A percentile compares a stretch with the other conserved stretches of the same genome.
Conservation (phyloP, 2,113 vertebrate genomes). For the Heptranchias perlo region DNA sequence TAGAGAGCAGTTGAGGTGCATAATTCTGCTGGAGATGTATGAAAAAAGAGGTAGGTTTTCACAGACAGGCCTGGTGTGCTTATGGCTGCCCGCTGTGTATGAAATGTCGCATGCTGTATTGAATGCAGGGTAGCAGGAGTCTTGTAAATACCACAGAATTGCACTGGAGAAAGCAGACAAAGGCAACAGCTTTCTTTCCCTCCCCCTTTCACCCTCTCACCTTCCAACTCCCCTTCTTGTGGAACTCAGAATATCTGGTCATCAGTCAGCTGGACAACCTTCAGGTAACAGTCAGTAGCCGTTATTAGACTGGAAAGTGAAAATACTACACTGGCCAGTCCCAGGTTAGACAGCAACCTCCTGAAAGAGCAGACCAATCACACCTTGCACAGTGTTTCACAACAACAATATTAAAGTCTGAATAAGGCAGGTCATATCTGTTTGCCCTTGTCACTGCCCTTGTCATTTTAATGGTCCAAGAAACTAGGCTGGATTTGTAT, state of each 20-base stretch:
- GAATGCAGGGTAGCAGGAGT: slow-evolving; percentile 73
- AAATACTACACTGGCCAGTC: not conserved
- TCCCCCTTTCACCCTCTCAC: slow-evolving; percentile 52
- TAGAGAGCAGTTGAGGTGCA: slow-evolving; percentile 63
- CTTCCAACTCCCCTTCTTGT: slow-evolving; percentile 45
- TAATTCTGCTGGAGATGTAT: slow-evolving; percentile 76
- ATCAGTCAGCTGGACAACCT: slow-evolving; percentile 43
- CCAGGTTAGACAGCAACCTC: not conserved
- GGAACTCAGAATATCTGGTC: slow-evolving; percentile 46
- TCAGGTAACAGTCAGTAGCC: slow-evolving; percentile 26
- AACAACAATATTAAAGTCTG: slow-evolving; percentile 66
- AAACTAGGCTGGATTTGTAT: slow-evolving; percentile 39
- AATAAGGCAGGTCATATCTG: slow-evolving; percentile 60
- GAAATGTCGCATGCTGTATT: slow-evolving; percentile 77
- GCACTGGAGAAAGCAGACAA: slow-evolving; percentile 63
- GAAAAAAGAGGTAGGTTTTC: slow-evolving; percentile 53
- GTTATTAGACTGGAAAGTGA: not conserved
- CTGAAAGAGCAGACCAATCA: not conserved
- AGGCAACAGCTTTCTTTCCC: slow-evolving; percentile 51
- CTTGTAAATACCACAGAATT: slow-evolving; percentile 77
- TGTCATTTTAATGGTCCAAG: slow-evolving; percentile 47
- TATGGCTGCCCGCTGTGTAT: slow-evolving; percentile 74
- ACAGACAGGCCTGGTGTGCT: slow-evolving; percentile 63
- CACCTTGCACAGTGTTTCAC: slow-evolving; percentile 60
- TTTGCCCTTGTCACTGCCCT: slow-evolving; percentile 46